Base-by-base conservation (phyloP, 2,113 vertebrate genomes). In the Microcebus tavaratra region DNA sequence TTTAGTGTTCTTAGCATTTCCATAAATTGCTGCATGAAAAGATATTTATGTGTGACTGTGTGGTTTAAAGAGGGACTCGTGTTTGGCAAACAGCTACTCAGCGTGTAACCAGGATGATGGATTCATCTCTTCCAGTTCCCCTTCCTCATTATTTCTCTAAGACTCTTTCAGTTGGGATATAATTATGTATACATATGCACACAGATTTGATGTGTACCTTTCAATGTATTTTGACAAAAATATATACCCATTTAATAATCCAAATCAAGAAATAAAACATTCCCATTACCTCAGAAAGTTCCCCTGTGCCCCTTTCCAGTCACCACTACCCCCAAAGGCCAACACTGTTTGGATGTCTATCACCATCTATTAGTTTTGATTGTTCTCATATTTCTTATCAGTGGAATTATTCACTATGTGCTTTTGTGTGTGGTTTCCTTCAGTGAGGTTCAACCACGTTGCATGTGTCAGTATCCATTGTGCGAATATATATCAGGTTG, bases 191-290 rank as follows among this genome's bases (percentile, higher is more conserved):
- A 39, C 20, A 55, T 23, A 12, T 20, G 11, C 72, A 31, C 55
- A 61, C 63, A 80, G 61, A 68, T 27, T 83, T 79, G 73, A 65
- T 79, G 8, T 48, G 61, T 80, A 31, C 45, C 70, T 34, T 61
- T 89, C 31, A 65, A 1, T 73, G 57, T 55, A 36, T 90, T 89
- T 78, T 78, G 20, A 72, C 45, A 95, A 86, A 68, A 63, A 48
- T 9, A 20, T 23, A 81, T 50, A 12, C 13, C 45, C 31, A 10
- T 83, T 70, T 83, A 94, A 59, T 89, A 57, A 67, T 63, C 70
- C 81, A 72, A 5, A 72, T 72, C 67, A 42, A 85, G 84, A 81
- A 81, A 59, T 61, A 92, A 73, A 91, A 53, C 72, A 50, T 72
- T 76, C 34, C 87, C 45, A 29, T 87, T 72, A 42, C 36, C 72